Evolutionary conservation across 2,113 vertebrate species (phyloP).

Genomic region (Daubentonia madagascariensis): DNA sequence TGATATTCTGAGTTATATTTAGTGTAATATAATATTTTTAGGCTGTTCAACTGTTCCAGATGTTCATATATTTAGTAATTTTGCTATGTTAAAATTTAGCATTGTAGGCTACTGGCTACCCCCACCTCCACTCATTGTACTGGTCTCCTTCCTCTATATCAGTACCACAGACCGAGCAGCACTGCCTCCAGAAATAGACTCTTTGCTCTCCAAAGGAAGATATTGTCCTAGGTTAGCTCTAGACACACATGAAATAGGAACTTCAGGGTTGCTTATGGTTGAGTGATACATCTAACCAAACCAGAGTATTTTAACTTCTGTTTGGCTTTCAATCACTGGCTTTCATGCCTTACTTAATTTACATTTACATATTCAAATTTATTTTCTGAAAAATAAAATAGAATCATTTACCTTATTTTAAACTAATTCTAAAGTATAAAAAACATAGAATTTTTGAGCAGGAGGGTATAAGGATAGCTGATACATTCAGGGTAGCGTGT

Average conservation of each 20-base stretch:
- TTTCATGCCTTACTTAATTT: not conserved
- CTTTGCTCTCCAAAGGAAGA: not conserved
- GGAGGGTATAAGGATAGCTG: not conserved
- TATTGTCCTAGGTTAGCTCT: not conserved
- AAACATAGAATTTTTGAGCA: not conserved
- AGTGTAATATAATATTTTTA: not conserved
- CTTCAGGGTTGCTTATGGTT: not conserved
- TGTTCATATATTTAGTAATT: not conserved
- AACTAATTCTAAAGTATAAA: not conserved
- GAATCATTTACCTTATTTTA: not conserved
- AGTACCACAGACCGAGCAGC: not conserved
- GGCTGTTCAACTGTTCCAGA: not conserved
- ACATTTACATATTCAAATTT: not conserved
- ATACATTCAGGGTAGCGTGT: not conserved
- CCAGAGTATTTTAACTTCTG: not conserved
- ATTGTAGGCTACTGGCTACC: not conserved
- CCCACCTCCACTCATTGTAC: not conserved
- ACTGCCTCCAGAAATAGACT: not conserved
- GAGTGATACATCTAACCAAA: not conserved
- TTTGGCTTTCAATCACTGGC: not conserved
- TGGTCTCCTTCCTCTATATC: not conserved
- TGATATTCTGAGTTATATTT: not conserved
- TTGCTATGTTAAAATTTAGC: not conserved
- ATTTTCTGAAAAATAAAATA: not conserved
- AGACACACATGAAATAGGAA: not conserved